Evolutionary conservation across 2,113 vertebrate species (phyloP).

Genomic region (Seriola aureovittata): DNA sequence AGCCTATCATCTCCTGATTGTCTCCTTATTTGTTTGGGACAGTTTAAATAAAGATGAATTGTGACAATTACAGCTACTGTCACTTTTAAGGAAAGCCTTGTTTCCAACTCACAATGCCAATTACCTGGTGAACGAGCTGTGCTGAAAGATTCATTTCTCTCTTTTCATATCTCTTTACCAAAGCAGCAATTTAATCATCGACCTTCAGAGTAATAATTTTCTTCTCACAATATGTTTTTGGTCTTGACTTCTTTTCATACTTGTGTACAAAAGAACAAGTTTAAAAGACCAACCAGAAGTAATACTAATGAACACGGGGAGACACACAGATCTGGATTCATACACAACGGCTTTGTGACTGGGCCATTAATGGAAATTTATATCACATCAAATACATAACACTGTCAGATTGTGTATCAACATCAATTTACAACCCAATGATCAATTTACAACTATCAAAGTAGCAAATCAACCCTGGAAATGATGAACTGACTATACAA

Average conservation of each 20-base stretch:
- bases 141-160: not conserved
- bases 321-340: no score
- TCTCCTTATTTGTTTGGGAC: not conserved
- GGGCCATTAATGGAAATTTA: no score
- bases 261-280: not conserved
- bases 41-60: not conserved
- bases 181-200: not conserved
- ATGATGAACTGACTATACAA: not conserved
- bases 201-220: not conserved
- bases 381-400: not conserved
- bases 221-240: not conserved
- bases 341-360: no score
- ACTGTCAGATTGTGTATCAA: not conserved
- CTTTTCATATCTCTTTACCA: not conserved
- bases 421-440: not conserved
- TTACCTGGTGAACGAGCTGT: not conserved
- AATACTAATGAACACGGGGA: not conserved
- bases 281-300: not conserved
- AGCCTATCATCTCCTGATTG: not conserved
- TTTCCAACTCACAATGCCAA: not conserved
- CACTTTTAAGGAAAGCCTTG: not conserved
- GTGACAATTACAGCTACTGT: slow-evolving; percentile 3
- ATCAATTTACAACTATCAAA: not conserved
- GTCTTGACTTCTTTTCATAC: not conserved
- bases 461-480: not conserved